A percentile compares a stretch with the other conserved stretches of the same genome.
Conservation (phyloP, 2,113 vertebrate species). For the Prionailurus bengalensis region DNA sequence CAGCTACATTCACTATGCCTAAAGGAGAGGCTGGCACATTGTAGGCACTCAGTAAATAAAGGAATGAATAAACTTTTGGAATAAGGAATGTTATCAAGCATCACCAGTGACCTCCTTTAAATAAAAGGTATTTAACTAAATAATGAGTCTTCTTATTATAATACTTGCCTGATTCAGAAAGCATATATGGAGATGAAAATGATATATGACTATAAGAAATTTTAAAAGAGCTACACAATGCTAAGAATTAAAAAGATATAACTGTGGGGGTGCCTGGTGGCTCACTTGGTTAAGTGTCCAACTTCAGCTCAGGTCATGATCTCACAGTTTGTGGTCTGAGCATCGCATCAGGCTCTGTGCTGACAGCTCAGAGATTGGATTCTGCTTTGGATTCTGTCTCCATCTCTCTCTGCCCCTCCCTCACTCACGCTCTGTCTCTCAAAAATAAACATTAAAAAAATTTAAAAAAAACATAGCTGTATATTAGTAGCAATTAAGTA, state of each 20-base stretch:
- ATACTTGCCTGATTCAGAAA: slow-evolving; percentile 50
- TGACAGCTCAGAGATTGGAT: too few relatives aligned
- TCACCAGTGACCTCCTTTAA: not conserved
- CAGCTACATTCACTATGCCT: not conserved
- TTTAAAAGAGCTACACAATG: slow-evolving; percentile 25
- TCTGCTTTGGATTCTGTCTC: too few relatives aligned
- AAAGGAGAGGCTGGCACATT: not conserved
- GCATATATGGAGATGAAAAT: not conserved
- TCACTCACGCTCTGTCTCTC: too few relatives aligned
- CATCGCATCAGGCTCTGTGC: too few relatives aligned
- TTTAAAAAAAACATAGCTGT: not conserved
- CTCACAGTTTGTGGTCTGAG: too few relatives aligned
- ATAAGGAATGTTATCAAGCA: not conserved
- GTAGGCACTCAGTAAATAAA: not conserved
- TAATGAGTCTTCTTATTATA: not conserved
- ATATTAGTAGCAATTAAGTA: slow-evolving; percentile 12
- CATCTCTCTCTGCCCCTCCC: too few relatives aligned
- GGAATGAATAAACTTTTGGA: slow-evolving; percentile 19
- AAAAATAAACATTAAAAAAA: too few relatives aligned
- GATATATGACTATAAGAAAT: not conserved
- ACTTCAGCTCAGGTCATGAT: too few relatives aligned
- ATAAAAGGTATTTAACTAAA: slow-evolving; percentile 48
- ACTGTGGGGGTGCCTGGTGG: not conserved
- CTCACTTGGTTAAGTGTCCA: too few relatives aligned
- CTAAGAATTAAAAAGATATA: slow-evolving; percentile 22